A percentile compares a stretch with the other conserved stretches of the same genome.
These are phyloP conservation scores for Leucophenga maculata DNA, from an alignment of 2,888 invertebrate species.

Conservation along the genomic window DNA sequence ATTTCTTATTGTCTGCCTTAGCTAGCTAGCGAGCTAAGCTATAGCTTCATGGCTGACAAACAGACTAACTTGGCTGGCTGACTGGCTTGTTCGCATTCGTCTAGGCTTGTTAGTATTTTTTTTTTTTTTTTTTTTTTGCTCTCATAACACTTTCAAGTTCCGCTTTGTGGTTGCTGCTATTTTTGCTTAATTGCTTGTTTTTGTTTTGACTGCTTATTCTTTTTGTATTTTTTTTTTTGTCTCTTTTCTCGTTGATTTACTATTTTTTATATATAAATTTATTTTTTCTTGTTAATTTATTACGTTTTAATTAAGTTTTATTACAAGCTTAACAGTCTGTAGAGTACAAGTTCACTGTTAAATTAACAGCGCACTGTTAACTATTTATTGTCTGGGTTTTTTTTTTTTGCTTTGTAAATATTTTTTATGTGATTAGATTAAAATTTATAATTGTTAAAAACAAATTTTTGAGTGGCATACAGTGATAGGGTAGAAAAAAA, in stretches of 20 bases:
- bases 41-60: not conserved
- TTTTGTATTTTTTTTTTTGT: conserved; percentile 8
- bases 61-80: conserved; percentile 10
- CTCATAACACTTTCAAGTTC: conserved; percentile 25
- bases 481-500: too few relatives aligned
- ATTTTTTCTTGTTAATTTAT: conserved; percentile 4
- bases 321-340: not conserved
- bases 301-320: conserved; percentile 21
- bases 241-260: conserved; percentile 7
- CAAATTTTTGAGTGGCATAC: too few relatives aligned
- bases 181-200: conserved; percentile 23
- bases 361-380: not conserved
- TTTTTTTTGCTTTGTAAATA: too few relatives aligned
- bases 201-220: not conserved
- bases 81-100: not conserved
- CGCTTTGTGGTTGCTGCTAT: conserved; percentile 18
- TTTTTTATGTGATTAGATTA: too few relatives aligned
- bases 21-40: not conserved
- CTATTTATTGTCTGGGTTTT: not conserved
- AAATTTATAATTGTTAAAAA: too few relatives aligned
- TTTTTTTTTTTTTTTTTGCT: conserved; percentile 1
- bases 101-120: conserved; percentile 2
- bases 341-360: not conserved
- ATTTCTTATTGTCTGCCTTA: conserved; percentile 1
- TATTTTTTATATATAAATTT: not conserved